Evolutionary conservation across 2,797 vertebrate genomes (phyloP), one percentile per base, ranked within the genome.

Genomic region (Poecile montanus): DNA sequence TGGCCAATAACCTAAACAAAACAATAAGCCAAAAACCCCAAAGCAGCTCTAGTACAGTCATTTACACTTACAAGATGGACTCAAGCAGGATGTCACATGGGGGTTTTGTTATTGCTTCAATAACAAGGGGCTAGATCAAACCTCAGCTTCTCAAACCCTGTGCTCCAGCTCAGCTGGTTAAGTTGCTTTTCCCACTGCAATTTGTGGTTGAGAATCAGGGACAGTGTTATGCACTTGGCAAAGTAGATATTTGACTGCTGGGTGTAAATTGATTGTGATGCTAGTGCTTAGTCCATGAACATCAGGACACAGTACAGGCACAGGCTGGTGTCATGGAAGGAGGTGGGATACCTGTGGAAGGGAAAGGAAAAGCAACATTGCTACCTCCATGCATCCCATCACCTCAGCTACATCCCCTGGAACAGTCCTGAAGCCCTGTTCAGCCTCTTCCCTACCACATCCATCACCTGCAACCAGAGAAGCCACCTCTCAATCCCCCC

Each of bases 401-500:
- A 20, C 42, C n/a, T 77, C 30, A 91, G 50, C n/a, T 84, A 26
- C 57, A 42, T 63, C 1, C 13, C 8, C 21, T 3, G 4, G 16
- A 2, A 5, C 53, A 91, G 34, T 60, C 22, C 26, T 79, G 56
- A 18, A 40, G 7, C 42, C 27, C 16, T 11, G 2, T 12, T 83
- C 47, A 74, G 4, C 17, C 20, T 77, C 50, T 80, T 87, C 25
- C 27, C 30, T 50, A 14, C 23, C 36, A 38, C 22, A 45, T 30
- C 23, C 11, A 7, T 10, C 0, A 0, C 34, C n/a, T 40, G 70
- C 15, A 72, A n/a, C 15, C 2, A 3, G 38, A 80, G 34, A 26
- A 72, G 21, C 19, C 34, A 45, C 20, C 2, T 89, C 53, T 77
- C 58, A 29, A 4, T 7, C 15, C 7, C 11, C 27, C 42, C 5